Evolutionary conservation across 2,113 vertebrate genomes (phyloP), one percentile per base, ranked within the genome.

Genomic region (Ageneiosus marmoratus): DNA sequence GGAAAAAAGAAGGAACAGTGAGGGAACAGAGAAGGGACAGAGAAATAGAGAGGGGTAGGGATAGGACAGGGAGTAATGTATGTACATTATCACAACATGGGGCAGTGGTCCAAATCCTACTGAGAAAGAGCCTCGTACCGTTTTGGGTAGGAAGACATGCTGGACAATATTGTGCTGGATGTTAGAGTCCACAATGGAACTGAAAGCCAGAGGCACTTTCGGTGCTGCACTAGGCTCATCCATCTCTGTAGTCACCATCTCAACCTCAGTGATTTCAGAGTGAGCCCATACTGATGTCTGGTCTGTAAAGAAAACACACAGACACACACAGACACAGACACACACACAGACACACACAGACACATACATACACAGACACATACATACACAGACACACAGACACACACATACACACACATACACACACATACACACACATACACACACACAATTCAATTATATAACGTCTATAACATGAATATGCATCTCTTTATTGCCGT

Each of bases 121-220:
- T 29, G 37, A 20, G 44, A 0, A 2, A 15, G 56, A 22, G 10
- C n/a, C 4, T 62, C 32, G 0, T 90, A 97, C 96, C 65, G 90
- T 97, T 92, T 96, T 97, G 27, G 95, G 94, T 1, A 93, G 53
- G 48, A 96, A 96, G 1, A 88, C 84, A 3, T 96, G 96, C 84
- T 86, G 73, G 73, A 55, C 50, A 53, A 22, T 32, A 24, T 34
- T 55, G 0, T 53, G 7, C 13, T 73, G 72, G 72, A 51, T 1
- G 0, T 37, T 53, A 5, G 46, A 0, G 4, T 89, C 84, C 0
- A 81, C 70, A 22, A 63, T 73, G 73, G 79, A 69, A 10, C 34
- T 27, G 10, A 76, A 56, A 11, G 63, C 63, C 50, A 65, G 63
- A 34, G 56, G 62, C 18, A 75, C 12, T 18, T 27, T 34, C 10